Base-by-base conservation (phyloP, 1,140 invertebrate genomes). In the Sitobion miscanthi region DNA sequence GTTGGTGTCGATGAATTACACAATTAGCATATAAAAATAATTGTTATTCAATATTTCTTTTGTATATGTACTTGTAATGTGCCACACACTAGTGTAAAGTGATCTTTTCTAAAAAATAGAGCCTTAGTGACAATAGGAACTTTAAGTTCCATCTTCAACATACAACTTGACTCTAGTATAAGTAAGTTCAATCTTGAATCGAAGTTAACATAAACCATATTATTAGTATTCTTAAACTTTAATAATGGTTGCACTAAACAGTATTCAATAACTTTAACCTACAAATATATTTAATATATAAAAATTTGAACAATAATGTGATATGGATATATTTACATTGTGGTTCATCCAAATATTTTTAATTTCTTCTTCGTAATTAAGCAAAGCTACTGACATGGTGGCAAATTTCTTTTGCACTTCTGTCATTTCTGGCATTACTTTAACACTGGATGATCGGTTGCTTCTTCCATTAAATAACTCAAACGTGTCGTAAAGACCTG, bases 41-140 rank as follows among this genome's bases (percentile, higher is more conserved):
- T 35, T 6, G 62, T 77, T 77, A n/a, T 0, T 17, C 62, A 17
- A 77, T 3, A n/a, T 88, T 30, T 38, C 7, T 25, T 23, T 93
- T 52, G 38, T 62, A 49, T 93, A 93, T 94, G 94, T 95, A 97
- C 97, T 95, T 98, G 97, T 42, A 99, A 95, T 14, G 97, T 97
- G 95, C 98, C 97, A 94, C 97, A 97, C 52, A 98, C 96, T 21
- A 97, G 95, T 1, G 96, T 97, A 94, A 98, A 99, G 94, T 98
- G 97, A 93, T 97, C 96, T 94, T 96, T 96, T 94, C 97, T 97
- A 5, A 96, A 95, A 94, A 98, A 96, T 42, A 98, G 95, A 4
- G 98, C 97, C 94, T 97, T 96, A 5, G 98, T 98, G 1, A 98
- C 97, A 45, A 98, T 97, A 0, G 98, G 98, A 90, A 98, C 96